Percentiles rank a stretch among this genome's conserved stretches.
These are phyloP conservation scores for Maniola hyperantus DNA, from an alignment of 2,888 invertebrate genomes.

Conservation along the genomic window DNA sequence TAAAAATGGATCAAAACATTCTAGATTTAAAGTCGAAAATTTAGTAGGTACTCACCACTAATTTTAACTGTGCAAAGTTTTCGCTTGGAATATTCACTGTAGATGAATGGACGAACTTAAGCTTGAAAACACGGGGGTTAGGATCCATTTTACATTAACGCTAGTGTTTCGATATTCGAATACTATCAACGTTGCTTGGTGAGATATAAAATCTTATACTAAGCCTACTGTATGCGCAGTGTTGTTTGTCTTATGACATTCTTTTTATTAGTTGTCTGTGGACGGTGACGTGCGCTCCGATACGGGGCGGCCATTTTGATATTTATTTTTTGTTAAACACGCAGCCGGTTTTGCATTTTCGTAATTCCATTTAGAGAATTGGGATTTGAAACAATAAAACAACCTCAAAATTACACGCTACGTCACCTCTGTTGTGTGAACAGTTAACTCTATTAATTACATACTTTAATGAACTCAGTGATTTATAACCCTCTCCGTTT, in stretches of 20 bases:
- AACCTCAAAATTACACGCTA: background rate
- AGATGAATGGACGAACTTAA: no score
- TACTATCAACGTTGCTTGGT: no score
- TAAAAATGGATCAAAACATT: no score
- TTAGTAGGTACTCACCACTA: no score
- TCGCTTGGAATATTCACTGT: no score
- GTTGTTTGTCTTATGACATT: slow-evolving; percentile 45
- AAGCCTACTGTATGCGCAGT: slow-evolving; percentile 32
- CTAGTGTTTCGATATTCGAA: no score
- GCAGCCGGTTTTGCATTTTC: slow-evolving; percentile 22
- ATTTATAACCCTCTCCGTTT: no score
- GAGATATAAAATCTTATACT: no score
- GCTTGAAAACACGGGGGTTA: no score
- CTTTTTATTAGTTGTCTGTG: slow-evolving; percentile 40
- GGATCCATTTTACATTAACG: no score
- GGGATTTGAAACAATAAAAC: background rate
- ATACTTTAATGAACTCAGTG: background rate
- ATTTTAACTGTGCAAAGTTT: no score
- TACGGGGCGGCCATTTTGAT: slow-evolving; percentile 31
- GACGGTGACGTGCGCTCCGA: slow-evolving; percentile 26
- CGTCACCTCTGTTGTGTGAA: background rate
- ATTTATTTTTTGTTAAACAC: slow-evolving; percentile 21
- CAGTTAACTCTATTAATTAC: background rate
- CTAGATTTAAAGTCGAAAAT: no score
- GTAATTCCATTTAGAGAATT: slow-evolving; percentile 2